Base-by-base conservation (phyloP, 2,797 vertebrate genomes). In the Alauda arvensis region DNA sequence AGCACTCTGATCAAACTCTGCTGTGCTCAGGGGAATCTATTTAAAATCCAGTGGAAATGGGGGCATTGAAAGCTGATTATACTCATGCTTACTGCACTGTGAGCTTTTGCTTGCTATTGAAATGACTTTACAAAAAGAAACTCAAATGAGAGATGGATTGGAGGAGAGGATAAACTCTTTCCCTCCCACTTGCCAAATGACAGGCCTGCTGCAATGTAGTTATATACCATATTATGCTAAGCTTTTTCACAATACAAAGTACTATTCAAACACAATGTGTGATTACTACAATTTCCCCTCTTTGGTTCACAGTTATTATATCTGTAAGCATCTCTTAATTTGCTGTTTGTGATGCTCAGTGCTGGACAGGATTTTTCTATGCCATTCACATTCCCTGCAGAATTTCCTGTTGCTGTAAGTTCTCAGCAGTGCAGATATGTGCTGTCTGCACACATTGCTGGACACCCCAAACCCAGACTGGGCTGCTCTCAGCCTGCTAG, bases 221-320 rank as follows among this genome's bases (percentile, higher is more conserved):
- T 91, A 89, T 71, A 77, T 37, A 46, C 17, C 61, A 49, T 33
- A 77, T 70, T 88, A 81, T 24, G 48, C 56, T 77, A 86, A 84
- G 87, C 71, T 89, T 82, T 93, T 84, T 68, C 83, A 57, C 85
- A 86, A 75, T 43, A 85, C 81, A 84, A 87, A 93, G 74, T 74
- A 59, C 80, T 93, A 42, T 59, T 93, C 85, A 85, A 70, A 88
- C 74, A 89, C 85, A 90, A 89, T 77, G 55, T 81, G 75, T 82
- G 85, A 94, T 94, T 83, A 86, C 81, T 61, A 92, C 83, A 77
- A 77, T 88, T 88, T 84, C 75, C 75, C 75, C 68, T 68, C 71
- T 88, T 76, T 68, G 57, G 37, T 69, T 92, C 52, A 52, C 26
- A 57, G 51, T 83, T 49, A 78, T 55, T 68, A 33, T 83, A 77